Conservation (phyloP, 2,113 vertebrate genomes). For the Chloebia gouldiae region DNA sequence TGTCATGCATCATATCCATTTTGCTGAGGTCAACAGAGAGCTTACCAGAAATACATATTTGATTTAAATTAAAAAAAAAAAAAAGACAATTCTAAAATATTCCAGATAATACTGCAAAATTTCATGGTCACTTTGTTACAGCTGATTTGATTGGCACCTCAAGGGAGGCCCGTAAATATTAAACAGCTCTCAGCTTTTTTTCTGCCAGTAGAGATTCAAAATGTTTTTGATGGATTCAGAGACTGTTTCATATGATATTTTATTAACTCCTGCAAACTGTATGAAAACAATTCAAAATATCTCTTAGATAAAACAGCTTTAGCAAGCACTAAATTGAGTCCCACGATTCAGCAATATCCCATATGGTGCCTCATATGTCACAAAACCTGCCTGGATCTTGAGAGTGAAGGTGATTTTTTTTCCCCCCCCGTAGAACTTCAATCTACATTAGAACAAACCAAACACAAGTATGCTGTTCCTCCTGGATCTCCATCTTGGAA, state of each 20-base stretch:
- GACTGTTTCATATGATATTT: slow-evolving; percentile 48
- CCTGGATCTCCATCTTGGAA: not conserved
- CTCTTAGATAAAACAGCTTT: slow-evolving; percentile 45
- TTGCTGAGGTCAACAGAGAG: not conserved
- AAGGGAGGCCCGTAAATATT: not conserved
- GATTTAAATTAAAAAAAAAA: not conserved
- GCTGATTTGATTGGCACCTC: slow-evolving; percentile 28
- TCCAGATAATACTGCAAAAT: not conserved
- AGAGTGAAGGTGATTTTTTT: not conserved
- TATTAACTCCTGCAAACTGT: slow-evolving; percentile 43
- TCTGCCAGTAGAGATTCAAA: slow-evolving; percentile 1
- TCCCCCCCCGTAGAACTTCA: not conserved
- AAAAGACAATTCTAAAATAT: not conserved
- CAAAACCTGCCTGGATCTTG: slow-evolving; percentile 37
- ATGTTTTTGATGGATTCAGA: slow-evolving; percentile 26
- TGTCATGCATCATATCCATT: not conserved
- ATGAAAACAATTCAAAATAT: slow-evolving; percentile 60
- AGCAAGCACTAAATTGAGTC: slow-evolving; percentile 28
- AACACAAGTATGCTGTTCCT: not conserved
- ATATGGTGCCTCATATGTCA: slow-evolving; percentile 37
- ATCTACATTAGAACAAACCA: not conserved
- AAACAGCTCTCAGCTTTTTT: not conserved
- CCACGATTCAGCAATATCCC: not conserved
- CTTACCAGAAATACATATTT: not conserved
- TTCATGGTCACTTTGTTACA: slow-evolving; percentile 8